phyloP scores from a whole-genome alignment of 2,113 vertebrate species.

The Ochotona princeps region DNA sequence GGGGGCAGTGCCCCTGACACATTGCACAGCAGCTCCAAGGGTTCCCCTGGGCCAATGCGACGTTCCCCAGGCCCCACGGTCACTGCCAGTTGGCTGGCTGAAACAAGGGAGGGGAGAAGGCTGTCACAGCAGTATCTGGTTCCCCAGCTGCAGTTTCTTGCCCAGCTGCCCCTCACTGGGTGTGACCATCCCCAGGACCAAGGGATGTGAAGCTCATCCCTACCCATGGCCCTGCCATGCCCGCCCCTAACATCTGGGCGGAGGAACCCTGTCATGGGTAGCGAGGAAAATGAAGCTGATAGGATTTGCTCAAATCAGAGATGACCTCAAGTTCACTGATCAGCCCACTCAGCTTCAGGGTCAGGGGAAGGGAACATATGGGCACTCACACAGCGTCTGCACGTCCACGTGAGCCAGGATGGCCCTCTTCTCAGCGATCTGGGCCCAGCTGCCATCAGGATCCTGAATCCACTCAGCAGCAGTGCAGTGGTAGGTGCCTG shows the following conservation, averaged over 20 bases:
- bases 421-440: conserved; percentile 89
- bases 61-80: conserved; percentile 82
- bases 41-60: conserved; percentile 76
- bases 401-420: conserved; percentile 90
- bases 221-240: neutral
- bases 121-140: neutral
- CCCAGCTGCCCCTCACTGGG: neutral
- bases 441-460: conserved; percentile 90
- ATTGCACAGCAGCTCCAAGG: conserved; percentile 82
- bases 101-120: neutral
- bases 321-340: neutral
- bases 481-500: conserved; percentile 91
- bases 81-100: conserved; percentile 89
- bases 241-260: neutral
- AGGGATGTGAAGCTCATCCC: too few relatives aligned
- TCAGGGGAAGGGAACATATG: rapidly evolving
- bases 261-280: neutral
- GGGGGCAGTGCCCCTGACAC: conserved; percentile 69
- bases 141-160: neutral
- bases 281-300: neutral
- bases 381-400: conserved; percentile 88
- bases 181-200: too few relatives aligned
- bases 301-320: neutral
- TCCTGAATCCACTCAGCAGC: conserved; percentile 92
- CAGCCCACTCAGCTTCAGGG: neutral